Conservation (phyloP, 2,797 vertebrate species). For the Halcyon leucocephala region DNA sequence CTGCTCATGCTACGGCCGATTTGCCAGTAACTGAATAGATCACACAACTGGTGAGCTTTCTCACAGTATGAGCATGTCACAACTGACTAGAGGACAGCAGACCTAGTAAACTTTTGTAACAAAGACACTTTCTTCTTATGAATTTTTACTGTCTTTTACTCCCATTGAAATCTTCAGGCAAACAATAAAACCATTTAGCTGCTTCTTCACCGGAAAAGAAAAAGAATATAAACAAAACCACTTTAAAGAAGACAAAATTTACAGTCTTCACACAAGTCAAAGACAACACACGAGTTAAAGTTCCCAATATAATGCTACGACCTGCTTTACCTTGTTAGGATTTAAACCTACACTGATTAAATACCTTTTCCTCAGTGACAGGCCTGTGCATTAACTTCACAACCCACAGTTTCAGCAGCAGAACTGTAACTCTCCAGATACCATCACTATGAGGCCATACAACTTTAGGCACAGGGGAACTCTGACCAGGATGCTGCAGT, state of each 20-base stretch:
- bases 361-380: rapidly evolving
- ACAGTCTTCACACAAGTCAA: not conserved
- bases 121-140: rapidly evolving
- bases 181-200: not conserved
- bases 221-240: not conserved
- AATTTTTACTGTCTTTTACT: not conserved
- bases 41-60: not conserved
- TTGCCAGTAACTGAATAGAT: not conserved
- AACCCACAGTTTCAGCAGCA: not conserved
- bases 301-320: rapidly evolving
- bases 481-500: not conserved
- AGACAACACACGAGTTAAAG: not conserved
- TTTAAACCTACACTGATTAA: not conserved
- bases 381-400: not conserved
- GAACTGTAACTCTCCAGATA: not conserved
- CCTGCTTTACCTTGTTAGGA: not conserved
- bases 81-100: not conserved
- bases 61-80: rapidly evolving
- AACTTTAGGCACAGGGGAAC: not conserved
- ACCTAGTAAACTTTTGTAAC: not conserved
- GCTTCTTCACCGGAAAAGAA: not conserved
- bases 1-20: not conserved
- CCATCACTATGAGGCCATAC: rapidly evolving
- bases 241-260: not conserved
- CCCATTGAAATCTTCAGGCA: not conserved